Conservation (phyloP, 2,888 invertebrate species). For the Agonopterix heracliana region DNA sequence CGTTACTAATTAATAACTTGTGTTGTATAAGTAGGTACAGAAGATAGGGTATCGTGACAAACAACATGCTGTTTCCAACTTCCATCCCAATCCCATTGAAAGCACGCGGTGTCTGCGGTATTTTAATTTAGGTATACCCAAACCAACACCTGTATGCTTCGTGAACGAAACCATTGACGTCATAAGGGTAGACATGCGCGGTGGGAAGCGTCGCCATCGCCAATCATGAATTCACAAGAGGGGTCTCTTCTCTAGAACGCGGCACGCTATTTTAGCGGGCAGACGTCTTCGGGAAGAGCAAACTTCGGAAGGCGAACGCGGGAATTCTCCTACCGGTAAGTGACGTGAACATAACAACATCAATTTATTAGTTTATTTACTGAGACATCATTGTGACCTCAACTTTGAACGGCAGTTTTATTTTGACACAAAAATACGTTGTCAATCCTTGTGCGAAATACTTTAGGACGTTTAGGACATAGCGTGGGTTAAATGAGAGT, state of each 20-base stretch:
- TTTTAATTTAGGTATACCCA: conserved; percentile 13
- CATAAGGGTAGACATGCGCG: conserved; percentile 54
- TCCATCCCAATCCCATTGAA: conserved; percentile 6
- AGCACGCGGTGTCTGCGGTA: conserved; percentile 28
- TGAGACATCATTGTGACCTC: too few species aligned
- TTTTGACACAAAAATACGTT: too few species aligned
- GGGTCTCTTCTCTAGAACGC: conserved; percentile 31
- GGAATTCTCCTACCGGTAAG: conserved; percentile 54
- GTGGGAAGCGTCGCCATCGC: conserved; percentile 26
- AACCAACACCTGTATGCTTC: conserved; percentile 57
- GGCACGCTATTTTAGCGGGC: conserved; percentile 43
- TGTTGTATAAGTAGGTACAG: too few species aligned
- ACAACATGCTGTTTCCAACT: too few species aligned
- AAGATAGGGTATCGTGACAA: too few species aligned
- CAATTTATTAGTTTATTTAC: conserved; percentile 11
- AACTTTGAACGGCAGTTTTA: too few species aligned
- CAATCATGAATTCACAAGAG: conserved; percentile 13
- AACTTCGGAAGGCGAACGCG: conserved; percentile 37
- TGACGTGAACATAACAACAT: conserved; percentile 20
- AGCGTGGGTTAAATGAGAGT: too few species aligned
- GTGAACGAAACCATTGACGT: conserved; percentile 73
- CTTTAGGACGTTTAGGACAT: too few species aligned
- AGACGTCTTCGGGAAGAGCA: conserved; percentile 31
- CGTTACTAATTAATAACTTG: too few species aligned
- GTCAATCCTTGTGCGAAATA: too few species aligned